phyloP scores from a whole-genome alignment of 2,113 vertebrate species.

The Dromiciops gliroides region DNA sequence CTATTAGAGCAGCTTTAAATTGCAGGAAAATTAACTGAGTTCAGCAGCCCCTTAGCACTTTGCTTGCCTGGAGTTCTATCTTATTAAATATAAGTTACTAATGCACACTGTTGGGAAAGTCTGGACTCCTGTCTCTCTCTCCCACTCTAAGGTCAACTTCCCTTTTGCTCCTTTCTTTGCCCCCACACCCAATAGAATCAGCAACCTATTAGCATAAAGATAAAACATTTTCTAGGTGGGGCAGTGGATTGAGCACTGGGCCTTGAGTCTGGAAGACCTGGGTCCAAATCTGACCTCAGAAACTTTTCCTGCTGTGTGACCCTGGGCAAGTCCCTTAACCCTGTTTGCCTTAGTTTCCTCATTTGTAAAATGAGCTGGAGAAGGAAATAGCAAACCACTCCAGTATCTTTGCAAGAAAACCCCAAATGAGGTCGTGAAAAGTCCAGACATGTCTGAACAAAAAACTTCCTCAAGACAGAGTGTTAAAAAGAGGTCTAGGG shows the following conservation, averaged over 20 bases:
- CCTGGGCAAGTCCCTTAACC: not conserved
- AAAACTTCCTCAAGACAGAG: not conserved
- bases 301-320: too few relatives aligned
- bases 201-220: not conserved
- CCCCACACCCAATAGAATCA: not conserved
- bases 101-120: not conserved
- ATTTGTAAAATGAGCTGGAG: not conserved
- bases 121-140: not conserved
- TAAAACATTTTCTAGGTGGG: not conserved
- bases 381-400: not conserved
- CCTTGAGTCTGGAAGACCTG: not conserved
- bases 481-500: not conserved
- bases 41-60: not conserved
- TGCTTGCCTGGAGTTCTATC: not conserved
- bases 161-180: not conserved
- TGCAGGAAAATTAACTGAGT: not conserved
- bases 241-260: not conserved
- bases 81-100: not conserved
- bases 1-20: not conserved
- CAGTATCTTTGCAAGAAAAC: not conserved
- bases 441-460: not conserved
- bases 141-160: not conserved
- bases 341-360: not conserved
- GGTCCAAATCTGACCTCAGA: too few relatives aligned
- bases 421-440: not conserved